phyloP scores from a whole-genome alignment of 2,888 invertebrate species.

The Helleia helle region DNA sequence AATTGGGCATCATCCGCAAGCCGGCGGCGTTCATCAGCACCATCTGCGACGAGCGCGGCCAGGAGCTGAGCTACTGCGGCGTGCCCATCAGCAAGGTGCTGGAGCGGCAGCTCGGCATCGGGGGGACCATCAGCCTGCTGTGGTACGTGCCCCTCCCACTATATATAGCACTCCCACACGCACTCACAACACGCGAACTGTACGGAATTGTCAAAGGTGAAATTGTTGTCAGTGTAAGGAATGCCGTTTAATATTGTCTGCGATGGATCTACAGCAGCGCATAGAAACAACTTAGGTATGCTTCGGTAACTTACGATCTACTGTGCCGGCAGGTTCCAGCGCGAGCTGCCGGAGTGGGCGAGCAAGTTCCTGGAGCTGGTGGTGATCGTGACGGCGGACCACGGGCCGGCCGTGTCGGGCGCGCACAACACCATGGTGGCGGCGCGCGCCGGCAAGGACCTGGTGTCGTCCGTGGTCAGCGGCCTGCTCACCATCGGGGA shows the following conservation, averaged over 20 bases:
- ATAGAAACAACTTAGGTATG: too few relatives aligned
- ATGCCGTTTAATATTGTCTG: too few relatives aligned
- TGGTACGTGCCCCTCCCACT: constrained; percentile 76
- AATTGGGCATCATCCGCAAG: constrained; percentile 97
- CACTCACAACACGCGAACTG: too few relatives aligned
- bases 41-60: constrained; percentile 98
- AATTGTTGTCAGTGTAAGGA: too few relatives aligned
- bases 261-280: too few relatives aligned
- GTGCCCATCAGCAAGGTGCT: constrained; percentile 91
- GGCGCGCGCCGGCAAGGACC: constrained; percentile 96
- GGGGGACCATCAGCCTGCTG: constrained; percentile 95
- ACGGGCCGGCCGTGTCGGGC: constrained; percentile 98
- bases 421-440: constrained; percentile 99
- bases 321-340: constrained; percentile 92
- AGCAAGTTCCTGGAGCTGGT: constrained; percentile 99
- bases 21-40: constrained; percentile 99
- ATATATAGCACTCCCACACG: too few relatives aligned
- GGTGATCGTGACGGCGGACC: constrained; percentile 98
- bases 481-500: constrained; percentile 98
- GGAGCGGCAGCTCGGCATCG: constrained; percentile 96
- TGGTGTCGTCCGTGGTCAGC: constrained; percentile 95
- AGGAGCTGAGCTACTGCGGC: constrained; percentile 97
- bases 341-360: constrained; percentile 94
- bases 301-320: too few relatives aligned
- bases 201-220: too few relatives aligned